Conservation (phyloP, 2,113 vertebrate species). For the Gasterosteus nipponicus region DNA sequence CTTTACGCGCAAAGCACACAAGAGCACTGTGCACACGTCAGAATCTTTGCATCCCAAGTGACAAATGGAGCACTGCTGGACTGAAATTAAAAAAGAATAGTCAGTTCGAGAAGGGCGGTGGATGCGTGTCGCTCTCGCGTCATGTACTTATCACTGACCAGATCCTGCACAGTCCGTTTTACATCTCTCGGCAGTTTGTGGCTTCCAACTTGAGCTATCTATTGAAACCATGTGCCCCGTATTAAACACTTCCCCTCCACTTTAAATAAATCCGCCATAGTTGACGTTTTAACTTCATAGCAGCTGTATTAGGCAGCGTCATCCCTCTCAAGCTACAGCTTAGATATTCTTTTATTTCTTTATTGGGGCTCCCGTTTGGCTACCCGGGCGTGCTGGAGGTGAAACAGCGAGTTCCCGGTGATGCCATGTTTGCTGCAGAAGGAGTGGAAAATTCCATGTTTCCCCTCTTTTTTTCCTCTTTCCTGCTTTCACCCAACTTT, state of each 20-base stretch:
- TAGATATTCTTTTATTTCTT: slow-evolving; percentile 62
- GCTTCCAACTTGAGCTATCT: slow-evolving; percentile 75
- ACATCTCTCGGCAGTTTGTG: slow-evolving; percentile 77
- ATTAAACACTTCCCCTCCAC: slow-evolving; percentile 84
- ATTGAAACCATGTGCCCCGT: slow-evolving; percentile 83
- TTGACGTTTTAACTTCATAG: slow-evolving; percentile 80
- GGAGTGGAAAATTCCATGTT: slow-evolving; percentile 44
- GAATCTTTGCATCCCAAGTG: slow-evolving; percentile 4
- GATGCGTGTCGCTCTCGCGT: slow-evolving; percentile 72
- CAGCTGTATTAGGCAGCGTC: slow-evolving; percentile 73
- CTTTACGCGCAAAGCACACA: neutral
- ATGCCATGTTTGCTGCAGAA: neutral
- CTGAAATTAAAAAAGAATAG: slow-evolving; percentile 7
- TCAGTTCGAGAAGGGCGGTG: slow-evolving; percentile 27
- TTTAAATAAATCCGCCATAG: slow-evolving; percentile 83
- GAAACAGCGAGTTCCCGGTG: neutral
- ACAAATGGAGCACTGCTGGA: neutral
- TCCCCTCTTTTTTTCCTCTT: slow-evolving; percentile 37
- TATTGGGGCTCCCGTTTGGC: slow-evolving; percentile 54
- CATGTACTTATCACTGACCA: slow-evolving; percentile 76
- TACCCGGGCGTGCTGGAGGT: slow-evolving; percentile 5
- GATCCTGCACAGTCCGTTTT: slow-evolving; percentile 69
- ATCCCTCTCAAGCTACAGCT: slow-evolving; percentile 52
- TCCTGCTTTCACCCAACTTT: slow-evolving; percentile 16
- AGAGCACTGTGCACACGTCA: slow-evolving; percentile 3